Conservation (phyloP, 2,113 vertebrate species). For the Bujurquina vittata region DNA sequence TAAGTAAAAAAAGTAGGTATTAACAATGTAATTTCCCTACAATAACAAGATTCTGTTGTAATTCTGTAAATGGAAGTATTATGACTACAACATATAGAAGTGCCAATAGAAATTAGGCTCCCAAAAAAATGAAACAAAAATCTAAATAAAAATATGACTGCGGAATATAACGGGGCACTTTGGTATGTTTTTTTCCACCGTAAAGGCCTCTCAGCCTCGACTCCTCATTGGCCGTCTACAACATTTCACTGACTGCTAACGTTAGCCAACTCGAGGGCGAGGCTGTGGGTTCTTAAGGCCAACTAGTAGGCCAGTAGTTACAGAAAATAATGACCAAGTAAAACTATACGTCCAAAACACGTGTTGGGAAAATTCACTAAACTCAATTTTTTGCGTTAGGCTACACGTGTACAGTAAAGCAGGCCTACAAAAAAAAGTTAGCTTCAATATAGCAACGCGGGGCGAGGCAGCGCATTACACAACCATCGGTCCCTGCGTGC, state of each 20-base stretch:
- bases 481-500: constrained; percentile 24
- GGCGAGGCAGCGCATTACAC: constrained; percentile 64
- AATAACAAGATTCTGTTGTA: not conserved
- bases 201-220: constrained; percentile 70
- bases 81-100: not conserved
- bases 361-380: not conserved
- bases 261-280: constrained; percentile 74
- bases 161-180: not conserved
- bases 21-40: not conserved
- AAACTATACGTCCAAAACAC: not conserved
- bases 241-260: constrained; percentile 65
- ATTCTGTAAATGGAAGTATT: not conserved
- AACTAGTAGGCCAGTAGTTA: constrained; percentile 58
- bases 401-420: constrained; percentile 15
- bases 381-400: not conserved
- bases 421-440: constrained; percentile 29
- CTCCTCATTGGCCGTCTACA: constrained; percentile 54
- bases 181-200: not conserved
- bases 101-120: not conserved
- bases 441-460: constrained; percentile 23
- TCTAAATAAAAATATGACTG: not conserved
- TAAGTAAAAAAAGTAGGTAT: not conserved
- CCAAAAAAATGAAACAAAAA: not conserved
- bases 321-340: not conserved
- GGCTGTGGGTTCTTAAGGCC: constrained; percentile 70